phyloP scores from a whole-genome alignment of 2,113 vertebrate genomes.

The Pomatorhinus ruficollis region DNA sequence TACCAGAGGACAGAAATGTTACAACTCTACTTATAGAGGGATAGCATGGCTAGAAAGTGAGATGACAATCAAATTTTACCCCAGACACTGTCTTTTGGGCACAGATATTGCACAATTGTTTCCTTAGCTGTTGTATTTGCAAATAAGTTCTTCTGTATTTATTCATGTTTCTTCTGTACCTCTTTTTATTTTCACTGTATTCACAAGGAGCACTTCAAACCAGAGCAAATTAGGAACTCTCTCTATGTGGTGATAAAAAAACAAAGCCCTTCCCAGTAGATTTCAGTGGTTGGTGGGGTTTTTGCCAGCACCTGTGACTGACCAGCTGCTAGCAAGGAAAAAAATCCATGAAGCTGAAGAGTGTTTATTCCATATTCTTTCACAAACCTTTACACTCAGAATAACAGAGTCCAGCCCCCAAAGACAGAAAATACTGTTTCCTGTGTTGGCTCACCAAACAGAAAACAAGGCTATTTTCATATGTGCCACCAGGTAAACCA shows the following conservation, averaged over 20 bases:
- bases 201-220: constrained; percentile 53
- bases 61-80: background rate
- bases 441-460: background rate
- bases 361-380: constrained; percentile 1
- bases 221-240: constrained; percentile 62
- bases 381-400: constrained; percentile 4
- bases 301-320: constrained; percentile 61
- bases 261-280: constrained; percentile 29
- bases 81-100: background rate
- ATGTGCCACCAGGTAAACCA: background rate
- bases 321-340: constrained; percentile 50
- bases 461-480: constrained; percentile 6
- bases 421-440: background rate
- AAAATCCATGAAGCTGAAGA: background rate
- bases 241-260: constrained; percentile 62
- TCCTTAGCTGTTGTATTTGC: constrained; percentile 27
- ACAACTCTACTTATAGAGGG: background rate
- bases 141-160: constrained; percentile 38
- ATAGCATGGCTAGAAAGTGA: background rate
- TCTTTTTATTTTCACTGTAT: constrained; percentile 47
- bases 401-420: background rate
- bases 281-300: constrained; percentile 2
- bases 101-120: background rate
- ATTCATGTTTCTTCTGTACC: constrained; percentile 15
- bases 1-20: background rate